phyloP scores from a whole-genome alignment of 1,140 invertebrate species.

The Drosophila arizonae region DNA sequence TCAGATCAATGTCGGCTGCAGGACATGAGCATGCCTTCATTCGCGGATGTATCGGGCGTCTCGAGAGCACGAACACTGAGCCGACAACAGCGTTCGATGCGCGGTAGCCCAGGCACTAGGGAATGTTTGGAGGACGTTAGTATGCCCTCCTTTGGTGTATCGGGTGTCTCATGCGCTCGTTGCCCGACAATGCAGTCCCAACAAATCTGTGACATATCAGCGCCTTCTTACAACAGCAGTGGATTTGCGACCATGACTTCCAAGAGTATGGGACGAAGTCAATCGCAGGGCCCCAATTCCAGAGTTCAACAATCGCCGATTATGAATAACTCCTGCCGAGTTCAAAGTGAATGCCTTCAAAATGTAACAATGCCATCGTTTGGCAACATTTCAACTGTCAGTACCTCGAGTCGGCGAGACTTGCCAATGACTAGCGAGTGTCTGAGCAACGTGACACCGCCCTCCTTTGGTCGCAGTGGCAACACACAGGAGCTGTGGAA shows the following conservation, averaged over 20 bases:
- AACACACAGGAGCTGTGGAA: conserved; percentile 6
- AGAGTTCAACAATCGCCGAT: neutral
- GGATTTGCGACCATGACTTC: conserved; percentile 1
- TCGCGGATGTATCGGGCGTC: neutral
- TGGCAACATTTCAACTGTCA: neutral
- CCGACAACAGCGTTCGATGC: neutral
- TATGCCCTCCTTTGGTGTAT: conserved; percentile 30
- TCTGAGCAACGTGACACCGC: neutral
- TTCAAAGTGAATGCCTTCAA: conserved; percentile 2
- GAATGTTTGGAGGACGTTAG: conserved; percentile 30
- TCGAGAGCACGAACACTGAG: neutral
- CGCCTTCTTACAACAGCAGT: conserved; percentile 6
- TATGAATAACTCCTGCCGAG: neutral
- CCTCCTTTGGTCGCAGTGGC: neutral
- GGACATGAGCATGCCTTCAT: conserved; percentile 33
- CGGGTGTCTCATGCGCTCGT: neutral
- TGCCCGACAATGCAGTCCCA: neutral
- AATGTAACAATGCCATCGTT: conserved; percentile 22
- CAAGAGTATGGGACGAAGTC: conserved; percentile 20
- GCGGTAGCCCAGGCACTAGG: neutral
- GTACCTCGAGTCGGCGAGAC: neutral
- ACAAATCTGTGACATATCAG: neutral
- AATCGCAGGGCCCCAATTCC: conserved; percentile 9
- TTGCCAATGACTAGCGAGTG: conserved; percentile 11
- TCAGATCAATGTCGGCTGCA: neutral